Base-by-base conservation (phyloP, 2,113 vertebrate species). In the Dinomys branickii region DNA sequence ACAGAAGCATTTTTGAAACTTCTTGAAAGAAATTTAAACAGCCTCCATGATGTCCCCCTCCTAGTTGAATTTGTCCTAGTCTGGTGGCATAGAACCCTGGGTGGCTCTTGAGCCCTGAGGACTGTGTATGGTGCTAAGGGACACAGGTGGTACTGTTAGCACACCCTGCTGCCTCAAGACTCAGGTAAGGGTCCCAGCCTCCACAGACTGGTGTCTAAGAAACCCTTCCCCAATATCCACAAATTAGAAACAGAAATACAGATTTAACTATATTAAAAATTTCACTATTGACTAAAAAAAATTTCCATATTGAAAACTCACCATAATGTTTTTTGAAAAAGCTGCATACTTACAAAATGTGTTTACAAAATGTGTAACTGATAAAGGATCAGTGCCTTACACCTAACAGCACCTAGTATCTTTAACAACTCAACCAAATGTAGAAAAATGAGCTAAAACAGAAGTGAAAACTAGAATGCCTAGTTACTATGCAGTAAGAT, bases 61-160 rank as follows among this genome's bases (percentile, higher is more conserved):
- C 69, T 41, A 58, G 17, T 26, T 41, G 44, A 59, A 80, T n/a
- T 20, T 82, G 63, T 63, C 38, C 75, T 47, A 1, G 12, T n/a
- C 6, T 41, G 20, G 20, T 6, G 8, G 4, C 65, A n/a, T 13
- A 17, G 19, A 80, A 33, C 16, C 38, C 50, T n/a, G 83, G 38
- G 11, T 30, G 20, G 47, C 59, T 78, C 44, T 8, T 16, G 7
- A 78, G 24, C 20, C 20, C 59, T 5, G 7, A 38, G 16, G 44
- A 26, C 59, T 7, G 0, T 41, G 0, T 41, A 47, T 81, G 56
- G 61, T 6, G 30, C 3, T 33, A 17, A 67, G 41, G 16, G 30
- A 59, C 26, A 78, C 35, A 30, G 3, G 0, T 0, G 33, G 5
- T n/a, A 4, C 35, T 58, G 1, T 19, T 1, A 44, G 10, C 5